Conservation (phyloP, 64 coral and sea anemone species). For the Cladopsammia gracilis region DNA sequence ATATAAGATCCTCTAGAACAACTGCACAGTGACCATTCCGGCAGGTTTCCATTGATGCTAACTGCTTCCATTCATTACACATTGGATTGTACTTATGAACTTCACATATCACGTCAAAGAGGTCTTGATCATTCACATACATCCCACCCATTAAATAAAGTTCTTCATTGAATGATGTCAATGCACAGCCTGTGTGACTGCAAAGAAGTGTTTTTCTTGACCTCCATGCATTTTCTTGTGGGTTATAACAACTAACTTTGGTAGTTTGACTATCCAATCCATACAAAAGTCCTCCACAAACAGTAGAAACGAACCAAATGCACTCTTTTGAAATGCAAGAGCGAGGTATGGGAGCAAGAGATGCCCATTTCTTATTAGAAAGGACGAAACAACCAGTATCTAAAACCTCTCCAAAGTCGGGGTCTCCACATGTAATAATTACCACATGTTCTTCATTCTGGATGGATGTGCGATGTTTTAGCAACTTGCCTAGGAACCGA, state of each 20-base stretch:
- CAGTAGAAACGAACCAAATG: background rate
- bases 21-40: conserved; percentile 35
- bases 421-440: background rate
- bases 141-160: background rate
- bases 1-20: conserved; percentile 1
- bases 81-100: background rate
- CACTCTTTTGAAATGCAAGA: background rate
- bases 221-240: background rate
- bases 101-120: background rate
- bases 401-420: too few species aligned
- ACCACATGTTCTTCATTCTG: background rate
- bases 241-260: background rate
- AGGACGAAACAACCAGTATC: background rate
- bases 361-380: background rate
- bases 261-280: background rate
- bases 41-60: conserved; percentile 5
- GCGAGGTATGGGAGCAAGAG: background rate
- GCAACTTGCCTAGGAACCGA: background rate
- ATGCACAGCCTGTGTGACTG: background rate
- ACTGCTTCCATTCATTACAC: background rate
- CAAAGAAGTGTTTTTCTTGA: background rate
- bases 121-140: too few species aligned
- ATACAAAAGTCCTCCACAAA: conserved; percentile 24
- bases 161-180: too few species aligned
- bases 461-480: background rate